Percentiles rank a stretch among this genome's conserved stretches.
phyloP scores from a whole-genome alignment of 1,140 invertebrate species.

The Thaumatotibia leucotreta region DNA sequence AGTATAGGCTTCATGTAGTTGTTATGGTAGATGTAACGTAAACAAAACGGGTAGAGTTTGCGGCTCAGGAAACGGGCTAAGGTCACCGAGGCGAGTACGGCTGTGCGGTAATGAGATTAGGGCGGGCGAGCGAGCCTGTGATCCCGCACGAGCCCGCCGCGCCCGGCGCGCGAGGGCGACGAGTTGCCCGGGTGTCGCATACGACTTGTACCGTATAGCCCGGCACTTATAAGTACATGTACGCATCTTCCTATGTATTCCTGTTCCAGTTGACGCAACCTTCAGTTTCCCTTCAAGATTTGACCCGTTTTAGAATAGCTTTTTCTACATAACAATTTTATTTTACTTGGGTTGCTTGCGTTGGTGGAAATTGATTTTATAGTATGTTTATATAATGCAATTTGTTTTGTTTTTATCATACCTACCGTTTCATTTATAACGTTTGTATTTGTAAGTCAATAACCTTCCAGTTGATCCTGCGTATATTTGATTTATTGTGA shows the following conservation, averaged over 20 bases:
- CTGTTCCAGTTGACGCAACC: background rate
- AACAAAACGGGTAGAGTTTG: conserved; percentile 23
- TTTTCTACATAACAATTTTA: too few relatives aligned
- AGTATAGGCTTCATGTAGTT: background rate
- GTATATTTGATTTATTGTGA: too few relatives aligned
- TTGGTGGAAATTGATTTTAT: too few relatives aligned
- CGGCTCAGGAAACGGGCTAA: conserved; percentile 43
- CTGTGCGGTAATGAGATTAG: conserved; percentile 58
- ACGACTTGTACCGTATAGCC: background rate
- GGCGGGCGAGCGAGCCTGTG: conserved; percentile 38
- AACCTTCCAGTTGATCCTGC: too few relatives aligned
- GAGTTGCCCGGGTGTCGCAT: background rate
- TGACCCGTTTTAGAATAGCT: too few relatives aligned
- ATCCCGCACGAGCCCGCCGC: conserved; percentile 21
- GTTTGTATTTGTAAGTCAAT: too few relatives aligned
- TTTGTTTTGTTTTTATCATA: too few relatives aligned
- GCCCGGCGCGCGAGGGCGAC: background rate
- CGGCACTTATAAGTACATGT: background rate
- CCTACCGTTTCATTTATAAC: too few relatives aligned
- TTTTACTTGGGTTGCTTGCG: too few relatives aligned
- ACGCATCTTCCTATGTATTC: background rate
- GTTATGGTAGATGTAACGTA: background rate
- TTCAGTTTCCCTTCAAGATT: background rate
- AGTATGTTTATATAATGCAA: too few relatives aligned
- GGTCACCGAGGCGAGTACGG: conserved; percentile 43